phyloP scores from a whole-genome alignment of 2,113 vertebrate species.

The Rhinolophus sinicus region DNA sequence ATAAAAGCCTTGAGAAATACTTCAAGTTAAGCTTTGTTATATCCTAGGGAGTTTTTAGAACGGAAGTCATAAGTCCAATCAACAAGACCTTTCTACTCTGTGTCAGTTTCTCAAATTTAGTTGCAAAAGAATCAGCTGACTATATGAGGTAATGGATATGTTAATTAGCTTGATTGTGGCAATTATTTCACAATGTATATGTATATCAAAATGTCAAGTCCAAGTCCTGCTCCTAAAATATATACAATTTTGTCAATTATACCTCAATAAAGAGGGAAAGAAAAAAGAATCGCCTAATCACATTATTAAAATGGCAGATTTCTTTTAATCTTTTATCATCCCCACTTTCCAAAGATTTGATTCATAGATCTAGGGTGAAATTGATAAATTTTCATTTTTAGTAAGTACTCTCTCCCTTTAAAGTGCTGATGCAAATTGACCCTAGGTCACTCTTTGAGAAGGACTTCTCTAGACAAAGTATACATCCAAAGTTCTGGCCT shows the following conservation, averaged over 20 bases:
- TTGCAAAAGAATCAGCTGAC: background rate
- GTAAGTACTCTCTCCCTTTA: background rate
- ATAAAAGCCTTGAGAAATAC: background rate
- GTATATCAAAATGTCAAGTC: background rate
- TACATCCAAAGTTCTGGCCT: background rate
- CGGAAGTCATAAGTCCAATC: background rate
- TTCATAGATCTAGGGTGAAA: background rate
- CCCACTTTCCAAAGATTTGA: background rate
- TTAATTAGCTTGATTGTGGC: background rate
- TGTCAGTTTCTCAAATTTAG: background rate
- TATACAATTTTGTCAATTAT: background rate
- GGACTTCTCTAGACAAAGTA: background rate
- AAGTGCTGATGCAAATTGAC: background rate
- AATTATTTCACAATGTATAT: background rate
- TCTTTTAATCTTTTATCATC: background rate
- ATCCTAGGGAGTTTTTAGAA: background rate
- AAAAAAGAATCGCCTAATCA: background rate
- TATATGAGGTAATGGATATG: background rate
- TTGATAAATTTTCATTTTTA: slow-evolving; percentile 17
- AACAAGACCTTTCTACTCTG: background rate
- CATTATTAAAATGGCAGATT: background rate
- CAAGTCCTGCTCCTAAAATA: background rate
- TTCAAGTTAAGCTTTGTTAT: background rate
- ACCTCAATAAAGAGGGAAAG: background rate
- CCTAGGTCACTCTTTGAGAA: background rate